Evolutionary conservation across 2,888 invertebrate species (phyloP).

Genomic region (Callyntrura sp.): DNA sequence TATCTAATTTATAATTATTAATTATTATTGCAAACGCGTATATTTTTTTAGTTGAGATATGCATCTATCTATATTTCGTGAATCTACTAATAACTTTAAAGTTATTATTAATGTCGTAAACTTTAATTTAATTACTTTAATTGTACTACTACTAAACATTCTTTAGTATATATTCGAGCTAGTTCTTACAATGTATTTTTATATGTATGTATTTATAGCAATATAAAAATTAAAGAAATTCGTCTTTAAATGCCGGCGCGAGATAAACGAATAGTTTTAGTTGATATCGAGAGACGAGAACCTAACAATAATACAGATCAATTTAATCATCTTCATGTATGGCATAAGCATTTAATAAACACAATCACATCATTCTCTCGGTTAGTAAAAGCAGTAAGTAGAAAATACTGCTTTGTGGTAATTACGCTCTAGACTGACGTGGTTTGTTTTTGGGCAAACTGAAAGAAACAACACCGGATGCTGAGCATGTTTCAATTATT

Average conservation of each 20-base stretch:
- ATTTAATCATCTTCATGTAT: background rate
- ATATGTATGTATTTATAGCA: too few relatives aligned
- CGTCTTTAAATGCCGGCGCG: background rate
- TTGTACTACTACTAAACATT: too few relatives aligned
- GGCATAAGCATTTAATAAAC: background rate
- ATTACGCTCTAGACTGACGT: constrained; percentile 54
- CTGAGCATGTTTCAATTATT: constrained; percentile 54
- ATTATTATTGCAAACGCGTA: background rate
- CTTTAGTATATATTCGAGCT: too few relatives aligned
- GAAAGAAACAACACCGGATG: constrained; percentile 50
- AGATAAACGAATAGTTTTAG: background rate
- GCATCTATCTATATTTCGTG: background rate
- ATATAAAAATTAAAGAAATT: too few relatives aligned
- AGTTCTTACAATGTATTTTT: too few relatives aligned
- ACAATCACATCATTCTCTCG: background rate
- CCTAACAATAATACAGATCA: background rate
- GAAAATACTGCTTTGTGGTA: too few relatives aligned
- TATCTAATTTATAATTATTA: background rate
- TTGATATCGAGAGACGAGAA: background rate
- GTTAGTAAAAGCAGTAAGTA: too few relatives aligned
- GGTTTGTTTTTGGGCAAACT: constrained; percentile 47
- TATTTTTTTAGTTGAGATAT: background rate
- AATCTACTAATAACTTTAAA: too few relatives aligned
- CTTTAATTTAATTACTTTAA: too few relatives aligned
- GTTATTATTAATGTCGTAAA: too few relatives aligned